A percentile compares a stretch with the other conserved stretches of the same genome.
Evolutionary conservation across 2,113 vertebrate genomes (phyloP).

Genomic region (Onychostruthus taczanowskii): DNA sequence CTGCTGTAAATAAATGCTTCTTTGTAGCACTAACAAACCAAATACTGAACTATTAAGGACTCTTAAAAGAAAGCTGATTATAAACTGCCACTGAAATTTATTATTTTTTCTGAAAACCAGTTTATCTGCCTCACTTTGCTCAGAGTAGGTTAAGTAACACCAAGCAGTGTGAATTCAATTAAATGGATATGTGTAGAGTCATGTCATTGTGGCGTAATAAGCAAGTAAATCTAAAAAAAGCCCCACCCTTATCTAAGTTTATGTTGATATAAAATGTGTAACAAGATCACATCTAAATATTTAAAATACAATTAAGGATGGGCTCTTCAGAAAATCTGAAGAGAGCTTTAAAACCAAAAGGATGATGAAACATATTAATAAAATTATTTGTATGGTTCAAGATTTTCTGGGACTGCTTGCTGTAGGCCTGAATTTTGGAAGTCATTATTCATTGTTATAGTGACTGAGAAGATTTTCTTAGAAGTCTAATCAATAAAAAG

Average conservation of each 20-base stretch:
- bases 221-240: not conserved
- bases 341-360: not conserved
- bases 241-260: not conserved
- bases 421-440: not conserved
- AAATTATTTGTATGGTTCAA: not conserved
- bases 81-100: not conserved
- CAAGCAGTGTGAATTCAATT: not conserved
- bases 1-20: not conserved
- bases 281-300: not conserved
- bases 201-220: not conserved
- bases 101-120: conserved; percentile 9
- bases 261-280: not conserved
- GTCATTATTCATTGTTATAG: not conserved
- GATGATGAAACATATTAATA: not conserved
- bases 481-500: conserved; percentile 26
- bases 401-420: not conserved
- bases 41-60: not conserved
- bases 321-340: not conserved
- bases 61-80: not conserved
- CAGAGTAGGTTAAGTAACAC: not conserved
- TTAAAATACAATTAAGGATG: not conserved
- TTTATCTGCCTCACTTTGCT: not conserved
- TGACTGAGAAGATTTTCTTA: not conserved
- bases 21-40: not conserved
- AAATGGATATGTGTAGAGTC: not conserved